Evolutionary conservation across 2,888 invertebrate genomes (phyloP).

Genomic region (Himalopsyche tibetana): DNA sequence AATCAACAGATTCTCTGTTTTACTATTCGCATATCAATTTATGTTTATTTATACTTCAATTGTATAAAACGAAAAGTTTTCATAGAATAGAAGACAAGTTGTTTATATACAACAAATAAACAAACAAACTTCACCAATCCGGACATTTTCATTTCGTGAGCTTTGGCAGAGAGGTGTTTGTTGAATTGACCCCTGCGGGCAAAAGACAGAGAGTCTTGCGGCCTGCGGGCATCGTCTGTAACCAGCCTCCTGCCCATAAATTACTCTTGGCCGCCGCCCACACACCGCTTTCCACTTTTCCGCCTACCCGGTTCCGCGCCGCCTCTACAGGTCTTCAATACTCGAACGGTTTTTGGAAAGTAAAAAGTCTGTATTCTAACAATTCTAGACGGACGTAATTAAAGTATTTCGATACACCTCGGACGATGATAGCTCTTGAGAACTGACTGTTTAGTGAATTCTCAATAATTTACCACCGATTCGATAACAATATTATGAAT

Average conservation of each 20-base stretch:
- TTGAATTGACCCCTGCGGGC: conserved; percentile 13
- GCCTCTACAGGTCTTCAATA: neutral
- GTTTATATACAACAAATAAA: neutral
- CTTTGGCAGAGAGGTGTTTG: conserved; percentile 2
- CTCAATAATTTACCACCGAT: too few species aligned
- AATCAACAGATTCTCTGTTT: too few species aligned
- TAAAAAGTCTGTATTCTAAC: too few species aligned
- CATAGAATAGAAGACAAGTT: too few species aligned
- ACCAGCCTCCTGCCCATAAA: conserved; percentile 48
- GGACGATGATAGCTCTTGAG: too few species aligned
- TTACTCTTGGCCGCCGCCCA: conserved; percentile 43
- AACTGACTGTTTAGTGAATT: too few species aligned
- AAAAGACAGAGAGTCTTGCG: conserved; percentile 18
- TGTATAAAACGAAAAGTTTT: too few species aligned
- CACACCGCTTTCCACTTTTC: conserved; percentile 31
- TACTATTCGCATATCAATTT: too few species aligned
- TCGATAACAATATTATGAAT: too few species aligned
- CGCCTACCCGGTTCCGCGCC: conserved; percentile 3
- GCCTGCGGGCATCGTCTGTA: conserved; percentile 24
- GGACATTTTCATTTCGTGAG: neutral
- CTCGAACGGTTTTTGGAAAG: neutral
- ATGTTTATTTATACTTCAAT: too few species aligned
- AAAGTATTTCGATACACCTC: too few species aligned
- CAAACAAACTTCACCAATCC: neutral
- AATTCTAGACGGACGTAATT: too few species aligned